A percentile compares a stretch with the other conserved stretches of the same genome.
phyloP scores from a whole-genome alignment of 1,140 invertebrate species.

The Homalodisca vitripennis region DNA sequence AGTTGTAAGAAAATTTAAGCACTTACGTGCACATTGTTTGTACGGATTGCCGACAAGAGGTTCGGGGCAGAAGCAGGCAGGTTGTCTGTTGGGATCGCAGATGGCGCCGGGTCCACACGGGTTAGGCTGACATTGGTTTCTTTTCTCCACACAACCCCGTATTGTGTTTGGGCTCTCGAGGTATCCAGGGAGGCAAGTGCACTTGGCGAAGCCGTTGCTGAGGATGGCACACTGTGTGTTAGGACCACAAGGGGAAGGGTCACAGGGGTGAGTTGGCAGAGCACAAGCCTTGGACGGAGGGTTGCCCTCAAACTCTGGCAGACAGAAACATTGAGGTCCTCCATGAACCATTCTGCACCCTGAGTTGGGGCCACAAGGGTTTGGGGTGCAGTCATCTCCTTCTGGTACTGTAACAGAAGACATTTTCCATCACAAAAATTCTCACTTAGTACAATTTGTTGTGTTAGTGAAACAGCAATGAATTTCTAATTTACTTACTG shows the following conservation, averaged over 20 bases:
- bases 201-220: conserved; percentile 82
- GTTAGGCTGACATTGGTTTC: conserved; percentile 78
- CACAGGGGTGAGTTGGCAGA: conserved; percentile 72
- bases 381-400: conserved; percentile 78
- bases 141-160: conserved; percentile 72
- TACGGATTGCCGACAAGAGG: conserved; percentile 76
- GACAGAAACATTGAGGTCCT: conserved; percentile 76
- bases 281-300: conserved; percentile 67
- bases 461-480: background rate
- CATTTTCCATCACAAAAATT: background rate
- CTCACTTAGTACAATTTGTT: background rate
- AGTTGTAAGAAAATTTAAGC: too few species aligned
- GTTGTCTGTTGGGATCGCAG: conserved; percentile 72
- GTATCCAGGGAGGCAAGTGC: conserved; percentile 78
- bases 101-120: conserved; percentile 75
- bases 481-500: conserved; percentile 63
- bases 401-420: conserved; percentile 67
- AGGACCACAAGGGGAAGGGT: conserved; percentile 81
- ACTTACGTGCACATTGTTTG: conserved; percentile 60
- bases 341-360: conserved; percentile 71
- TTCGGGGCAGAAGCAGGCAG: conserved; percentile 79
- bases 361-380: conserved; percentile 80
- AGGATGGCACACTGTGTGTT: conserved; percentile 82
- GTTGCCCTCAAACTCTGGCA: conserved; percentile 85
- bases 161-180: conserved; percentile 86